These are phyloP conservation scores for Colaptes auratus DNA, from an alignment of 2,113 vertebrate species.

Conservation along the genomic window DNA sequence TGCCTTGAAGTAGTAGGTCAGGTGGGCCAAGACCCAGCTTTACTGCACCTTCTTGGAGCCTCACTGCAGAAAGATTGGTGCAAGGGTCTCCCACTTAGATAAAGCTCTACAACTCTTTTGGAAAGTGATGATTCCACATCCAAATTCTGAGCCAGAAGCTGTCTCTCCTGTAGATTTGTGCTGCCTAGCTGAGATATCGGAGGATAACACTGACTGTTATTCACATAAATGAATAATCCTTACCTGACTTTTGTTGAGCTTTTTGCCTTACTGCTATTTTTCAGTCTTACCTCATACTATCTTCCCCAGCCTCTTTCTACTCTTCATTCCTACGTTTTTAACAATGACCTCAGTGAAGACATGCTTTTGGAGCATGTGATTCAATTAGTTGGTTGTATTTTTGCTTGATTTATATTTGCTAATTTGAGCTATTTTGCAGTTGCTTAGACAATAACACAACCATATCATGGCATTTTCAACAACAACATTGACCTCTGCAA, in stretches of 20 bases:
- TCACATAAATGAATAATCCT: not conserved
- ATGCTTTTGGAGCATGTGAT: not conserved
- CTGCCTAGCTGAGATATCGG: not conserved
- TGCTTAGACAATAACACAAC: not conserved
- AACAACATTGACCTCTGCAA: not conserved
- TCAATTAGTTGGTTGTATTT: not conserved
- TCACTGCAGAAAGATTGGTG: not conserved
- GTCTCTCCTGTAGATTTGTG: not conserved
- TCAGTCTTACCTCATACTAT: not conserved
- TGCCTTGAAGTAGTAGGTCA: not conserved
- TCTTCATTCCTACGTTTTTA: not conserved
- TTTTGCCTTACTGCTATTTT: not conserved
- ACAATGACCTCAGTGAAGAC: not conserved
- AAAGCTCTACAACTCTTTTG: not conserved
- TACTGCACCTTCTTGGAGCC: not conserved
- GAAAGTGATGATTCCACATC: not conserved
- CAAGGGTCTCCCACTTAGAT: not conserved
- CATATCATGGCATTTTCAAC: not conserved
- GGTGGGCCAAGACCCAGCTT: not conserved
- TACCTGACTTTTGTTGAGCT: not conserved
- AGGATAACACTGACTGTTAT: not conserved
- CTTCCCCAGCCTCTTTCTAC: not conserved
- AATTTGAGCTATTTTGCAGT: constrained; percentile 10
- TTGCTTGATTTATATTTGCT: not conserved
- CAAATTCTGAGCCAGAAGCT: not conserved